Evolutionary conservation across 2,797 vertebrate species (phyloP).

Genomic region (Sebastes nivosus): DNA sequence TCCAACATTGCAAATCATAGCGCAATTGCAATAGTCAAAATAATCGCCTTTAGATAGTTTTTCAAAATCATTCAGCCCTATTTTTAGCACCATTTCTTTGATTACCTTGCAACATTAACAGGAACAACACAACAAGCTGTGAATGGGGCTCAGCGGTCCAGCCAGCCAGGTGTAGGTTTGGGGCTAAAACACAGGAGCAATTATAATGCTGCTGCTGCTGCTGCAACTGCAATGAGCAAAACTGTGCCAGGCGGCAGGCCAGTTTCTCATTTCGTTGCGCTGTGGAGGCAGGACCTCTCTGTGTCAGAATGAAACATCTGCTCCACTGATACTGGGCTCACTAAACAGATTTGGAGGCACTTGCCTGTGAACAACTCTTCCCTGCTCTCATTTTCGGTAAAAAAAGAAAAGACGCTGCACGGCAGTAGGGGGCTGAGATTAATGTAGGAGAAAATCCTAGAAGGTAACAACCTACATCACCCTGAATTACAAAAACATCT

Average conservation of each 20-base stretch:
- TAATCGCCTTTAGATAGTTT: no score
- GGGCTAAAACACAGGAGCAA: slow-evolving; percentile 32
- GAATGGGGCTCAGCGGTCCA: slow-evolving; percentile 22
- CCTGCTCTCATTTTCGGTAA: slow-evolving; percentile 21
- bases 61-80: neutral
- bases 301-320: slow-evolving; percentile 72
- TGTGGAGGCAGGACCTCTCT: slow-evolving; percentile 34
- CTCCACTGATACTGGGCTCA: slow-evolving; percentile 32
- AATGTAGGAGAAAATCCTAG: slow-evolving; percentile 1
- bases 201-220: slow-evolving; percentile 57
- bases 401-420: neutral
- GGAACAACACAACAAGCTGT: slow-evolving; percentile 22
- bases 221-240: slow-evolving; percentile 46
- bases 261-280: slow-evolving; percentile 52
- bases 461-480: neutral
- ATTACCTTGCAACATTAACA: slow-evolving; percentile 32
- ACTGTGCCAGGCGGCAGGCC: slow-evolving; percentile 27
- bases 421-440: slow-evolving; percentile 26
- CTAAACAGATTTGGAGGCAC: slow-evolving; percentile 37
- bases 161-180: slow-evolving; percentile 43
- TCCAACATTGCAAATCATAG: neutral
- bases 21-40: neutral
- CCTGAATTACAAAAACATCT: neutral
- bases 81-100: neutral
- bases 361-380: slow-evolving; percentile 23